A percentile compares a stretch with the other conserved stretches of the same genome.
phyloP scores from a whole-genome alignment of 1,140 invertebrate genomes.

The Drosophila suzukii region DNA sequence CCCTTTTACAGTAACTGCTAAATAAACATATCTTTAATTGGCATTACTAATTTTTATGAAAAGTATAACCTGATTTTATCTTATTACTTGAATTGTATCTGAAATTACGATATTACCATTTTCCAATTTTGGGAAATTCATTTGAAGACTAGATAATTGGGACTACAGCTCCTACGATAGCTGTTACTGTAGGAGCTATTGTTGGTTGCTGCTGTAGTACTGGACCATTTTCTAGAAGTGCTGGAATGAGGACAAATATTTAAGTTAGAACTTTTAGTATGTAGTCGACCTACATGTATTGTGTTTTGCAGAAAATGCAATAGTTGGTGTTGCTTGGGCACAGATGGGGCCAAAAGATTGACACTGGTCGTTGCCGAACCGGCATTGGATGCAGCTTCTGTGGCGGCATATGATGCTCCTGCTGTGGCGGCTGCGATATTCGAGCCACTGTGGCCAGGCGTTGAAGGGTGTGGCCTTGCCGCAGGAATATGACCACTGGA shows the following conservation, averaged over 20 bases:
- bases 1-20: no score
- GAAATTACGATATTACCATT: conserved; percentile 55
- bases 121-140: conserved; percentile 83
- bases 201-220: conserved; percentile 55
- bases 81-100: not conserved
- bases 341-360: conserved; percentile 83
- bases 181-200: conserved; percentile 65
- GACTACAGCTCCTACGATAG: conserved; percentile 67
- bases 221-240: conserved; percentile 82
- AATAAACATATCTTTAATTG: no score
- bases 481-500: conserved; percentile 69
- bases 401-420: conserved; percentile 21
- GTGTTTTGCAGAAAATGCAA: conserved; percentile 84
- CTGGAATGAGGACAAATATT: conserved; percentile 30
- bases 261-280: not conserved
- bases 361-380: conserved; percentile 45
- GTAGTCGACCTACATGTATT: conserved; percentile 77
- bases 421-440: conserved; percentile 25
- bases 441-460: conserved; percentile 60
- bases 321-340: conserved; percentile 83
- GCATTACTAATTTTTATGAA: no score
- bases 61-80: no score
- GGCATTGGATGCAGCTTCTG: conserved; percentile 24
- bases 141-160: conserved; percentile 83
- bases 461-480: conserved; percentile 73